phyloP scores from a whole-genome alignment of 2,797 vertebrate genomes.

The Lophotriccus pileatus region DNA sequence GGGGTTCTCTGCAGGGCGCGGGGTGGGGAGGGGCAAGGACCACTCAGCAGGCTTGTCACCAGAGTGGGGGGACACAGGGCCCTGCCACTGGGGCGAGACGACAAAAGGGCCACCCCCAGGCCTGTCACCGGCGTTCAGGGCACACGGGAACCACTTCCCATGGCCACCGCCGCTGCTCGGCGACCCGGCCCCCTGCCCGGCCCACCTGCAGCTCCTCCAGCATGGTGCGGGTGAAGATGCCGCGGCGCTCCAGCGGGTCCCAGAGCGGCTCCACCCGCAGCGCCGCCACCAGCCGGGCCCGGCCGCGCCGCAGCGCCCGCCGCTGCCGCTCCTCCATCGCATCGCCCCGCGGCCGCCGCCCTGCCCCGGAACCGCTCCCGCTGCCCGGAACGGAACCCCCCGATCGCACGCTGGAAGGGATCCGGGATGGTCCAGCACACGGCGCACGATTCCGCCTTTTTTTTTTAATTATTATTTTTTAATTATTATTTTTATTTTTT shows the following conservation, averaged over 20 bases:
- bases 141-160: neutral
- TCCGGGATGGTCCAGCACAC: too few relatives aligned
- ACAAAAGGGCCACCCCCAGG: too few relatives aligned
- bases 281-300: conserved; percentile 75
- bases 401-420: neutral
- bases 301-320: conserved; percentile 73
- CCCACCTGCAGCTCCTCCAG: conserved; percentile 89
- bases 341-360: too few relatives aligned
- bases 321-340: conserved; percentile 83
- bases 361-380: neutral
- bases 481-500: neutral
- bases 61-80: neutral
- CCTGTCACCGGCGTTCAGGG: neutral
- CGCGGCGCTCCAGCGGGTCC: conserved; percentile 78
- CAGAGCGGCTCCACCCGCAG: conserved; percentile 80
- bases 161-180: too few relatives aligned
- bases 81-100: too few relatives aligned
- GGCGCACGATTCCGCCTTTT: neutral
- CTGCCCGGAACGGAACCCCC: neutral
- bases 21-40: neutral
- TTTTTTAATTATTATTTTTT: neutral
- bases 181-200: too few relatives aligned
- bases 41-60: neutral
- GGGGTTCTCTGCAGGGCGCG: rapidly evolving
- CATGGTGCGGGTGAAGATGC: conserved; percentile 87